Conservation (phyloP, 2,113 vertebrate genomes). For the Triplophysa tibetana region DNA sequence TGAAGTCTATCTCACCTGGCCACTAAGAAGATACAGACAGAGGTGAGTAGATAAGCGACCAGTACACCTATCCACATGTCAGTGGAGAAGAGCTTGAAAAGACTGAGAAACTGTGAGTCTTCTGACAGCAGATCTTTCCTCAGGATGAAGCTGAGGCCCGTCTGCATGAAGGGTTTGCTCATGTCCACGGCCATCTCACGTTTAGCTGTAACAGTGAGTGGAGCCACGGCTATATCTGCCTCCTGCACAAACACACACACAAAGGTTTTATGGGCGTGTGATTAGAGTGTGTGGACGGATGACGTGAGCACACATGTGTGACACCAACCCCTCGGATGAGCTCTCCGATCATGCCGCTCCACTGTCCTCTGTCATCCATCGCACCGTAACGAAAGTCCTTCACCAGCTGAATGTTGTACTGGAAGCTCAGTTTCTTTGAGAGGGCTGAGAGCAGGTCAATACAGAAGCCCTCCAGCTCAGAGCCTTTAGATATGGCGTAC, state of each 20-base stretch:
- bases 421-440: conserved; percentile 75
- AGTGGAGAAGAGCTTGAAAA: conserved; percentile 83
- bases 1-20: conserved; percentile 72
- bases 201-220: conserved; percentile 76
- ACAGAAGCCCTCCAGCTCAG: conserved; percentile 82
- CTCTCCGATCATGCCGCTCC: conserved; percentile 86
- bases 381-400: conserved; percentile 78
- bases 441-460: conserved; percentile 78
- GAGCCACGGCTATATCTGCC: conserved; percentile 83
- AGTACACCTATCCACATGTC: conserved; percentile 84
- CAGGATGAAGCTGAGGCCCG: conserved; percentile 83
- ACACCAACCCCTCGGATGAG: conserved; percentile 75
- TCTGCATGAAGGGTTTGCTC: conserved; percentile 85
- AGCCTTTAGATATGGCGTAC: conserved; percentile 73
- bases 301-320: neutral
- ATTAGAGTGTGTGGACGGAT: neutral
- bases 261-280: neutral
- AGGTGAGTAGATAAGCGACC: conserved; percentile 80
- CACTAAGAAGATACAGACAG: conserved; percentile 81
- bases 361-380: conserved; percentile 68
- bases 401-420: conserved; percentile 76
- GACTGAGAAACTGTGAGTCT: conserved; percentile 72
- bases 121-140: conserved; percentile 66
- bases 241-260: conserved; percentile 70
- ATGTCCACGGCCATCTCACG: conserved; percentile 81